Conservation (phyloP, 2,113 vertebrate genomes). For the Merops nubicus region DNA sequence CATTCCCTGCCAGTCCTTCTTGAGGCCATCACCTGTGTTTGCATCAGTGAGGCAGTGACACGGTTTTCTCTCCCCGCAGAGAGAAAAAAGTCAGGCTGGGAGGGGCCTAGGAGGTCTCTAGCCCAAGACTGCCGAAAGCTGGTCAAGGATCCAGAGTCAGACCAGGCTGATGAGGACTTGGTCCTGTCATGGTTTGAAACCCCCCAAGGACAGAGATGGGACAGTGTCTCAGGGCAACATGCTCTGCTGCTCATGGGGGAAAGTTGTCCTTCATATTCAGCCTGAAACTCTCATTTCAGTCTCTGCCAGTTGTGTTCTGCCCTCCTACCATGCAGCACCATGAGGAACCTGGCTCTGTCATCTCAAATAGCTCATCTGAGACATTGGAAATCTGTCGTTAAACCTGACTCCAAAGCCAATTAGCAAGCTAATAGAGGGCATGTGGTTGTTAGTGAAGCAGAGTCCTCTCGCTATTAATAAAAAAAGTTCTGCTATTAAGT, state of each 20-base stretch:
- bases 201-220: neutral
- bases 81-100: neutral
- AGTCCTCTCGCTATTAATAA: neutral
- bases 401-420: neutral
- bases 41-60: neutral
- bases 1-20: neutral
- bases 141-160: neutral
- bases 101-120: neutral
- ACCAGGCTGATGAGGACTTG: neutral
- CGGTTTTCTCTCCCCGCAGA: neutral
- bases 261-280: neutral
- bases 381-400: neutral
- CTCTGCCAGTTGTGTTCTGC: neutral
- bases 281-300: neutral
- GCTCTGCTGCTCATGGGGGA: neutral
- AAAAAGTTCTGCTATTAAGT: neutral
- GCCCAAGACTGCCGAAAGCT: neutral
- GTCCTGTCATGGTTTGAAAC: neutral
- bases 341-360: neutral
- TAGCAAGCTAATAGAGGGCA: neutral
- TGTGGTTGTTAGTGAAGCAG: neutral
- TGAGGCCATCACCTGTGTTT: accelerated
- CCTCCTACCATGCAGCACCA: accelerated
- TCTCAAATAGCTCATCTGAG: neutral
- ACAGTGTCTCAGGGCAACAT: neutral